Percentiles rank a stretch among this genome's conserved stretches.
Evolutionary conservation across 2,113 vertebrate species (phyloP).

Genomic region (Neolamprologus fasciatus): DNA sequence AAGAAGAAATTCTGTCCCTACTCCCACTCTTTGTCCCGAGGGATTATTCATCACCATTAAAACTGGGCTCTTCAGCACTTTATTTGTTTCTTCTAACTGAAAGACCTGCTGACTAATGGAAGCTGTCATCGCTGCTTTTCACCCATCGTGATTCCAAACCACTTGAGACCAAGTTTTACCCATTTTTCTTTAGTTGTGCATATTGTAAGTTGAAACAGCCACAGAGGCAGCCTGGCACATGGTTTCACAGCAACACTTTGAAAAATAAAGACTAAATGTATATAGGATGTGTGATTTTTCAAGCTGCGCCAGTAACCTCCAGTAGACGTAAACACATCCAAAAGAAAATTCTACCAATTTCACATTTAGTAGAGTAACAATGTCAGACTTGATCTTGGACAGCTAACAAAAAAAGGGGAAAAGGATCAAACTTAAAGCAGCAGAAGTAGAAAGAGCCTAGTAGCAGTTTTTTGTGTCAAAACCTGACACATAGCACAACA

Average conservation of each 20-base stretch:
- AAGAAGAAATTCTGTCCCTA: not conserved
- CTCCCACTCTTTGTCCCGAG: not conserved
- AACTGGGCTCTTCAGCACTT: constrained; percentile 11
- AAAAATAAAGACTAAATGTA: not conserved
- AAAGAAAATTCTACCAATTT: not conserved
- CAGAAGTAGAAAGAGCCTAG: not conserved
- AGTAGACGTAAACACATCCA: not conserved
- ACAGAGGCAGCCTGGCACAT: not conserved
- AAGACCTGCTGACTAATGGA: constrained; percentile 45
- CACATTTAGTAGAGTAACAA: not conserved
- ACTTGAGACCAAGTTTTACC: not conserved
- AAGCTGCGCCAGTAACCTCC: not conserved
- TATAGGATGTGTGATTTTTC: not conserved
- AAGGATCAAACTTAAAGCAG: not conserved
- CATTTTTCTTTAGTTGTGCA: not conserved
- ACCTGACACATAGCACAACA: not conserved
- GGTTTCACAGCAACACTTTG: not conserved
- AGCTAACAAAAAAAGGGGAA: not conserved
- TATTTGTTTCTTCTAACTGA: constrained; percentile 13
- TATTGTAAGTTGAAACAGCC: not conserved
- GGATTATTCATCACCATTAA: constrained; percentile 45
- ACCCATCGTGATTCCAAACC: constrained; percentile 2
- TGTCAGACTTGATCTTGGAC: not conserved
- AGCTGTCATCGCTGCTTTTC: constrained; percentile 25
- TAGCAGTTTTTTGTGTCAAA: not conserved